phyloP scores from a whole-genome alignment of 2,797 vertebrate genomes.

The Oryzias dopingdopingensis region DNA sequence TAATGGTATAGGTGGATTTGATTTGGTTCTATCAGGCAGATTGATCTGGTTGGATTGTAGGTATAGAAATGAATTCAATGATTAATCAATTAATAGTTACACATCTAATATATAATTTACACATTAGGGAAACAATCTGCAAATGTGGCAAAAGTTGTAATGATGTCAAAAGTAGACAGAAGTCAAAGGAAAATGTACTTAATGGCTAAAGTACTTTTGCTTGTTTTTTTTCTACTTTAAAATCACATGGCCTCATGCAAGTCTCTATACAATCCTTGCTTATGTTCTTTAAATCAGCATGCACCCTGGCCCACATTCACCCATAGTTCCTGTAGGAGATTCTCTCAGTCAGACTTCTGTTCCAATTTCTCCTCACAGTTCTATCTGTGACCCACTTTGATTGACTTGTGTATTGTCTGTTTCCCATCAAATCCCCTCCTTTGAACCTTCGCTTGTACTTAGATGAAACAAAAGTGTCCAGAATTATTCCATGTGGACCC shows the following conservation, averaged over 20 bases:
- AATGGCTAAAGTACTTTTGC: conserved; percentile 15
- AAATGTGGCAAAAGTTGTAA: conserved; percentile 11
- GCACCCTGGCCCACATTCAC: conserved; percentile 72
- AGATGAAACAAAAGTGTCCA: conserved; percentile 29
- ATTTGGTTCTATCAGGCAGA: too few relatives aligned
- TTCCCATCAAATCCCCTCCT: conserved; percentile 35
- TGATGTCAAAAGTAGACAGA: neutral
- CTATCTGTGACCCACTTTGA: conserved; percentile 73
- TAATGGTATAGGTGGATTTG: too few relatives aligned
- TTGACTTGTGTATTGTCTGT: conserved; percentile 37
- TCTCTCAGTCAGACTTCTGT: conserved; percentile 72
- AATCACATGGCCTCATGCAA: conserved; percentile 34
- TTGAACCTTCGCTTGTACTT: conserved; percentile 17
- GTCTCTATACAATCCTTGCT: conserved; percentile 56
- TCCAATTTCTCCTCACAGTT: conserved; percentile 68
- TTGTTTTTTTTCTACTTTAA: conserved; percentile 27
- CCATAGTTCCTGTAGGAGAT: conserved; percentile 62
- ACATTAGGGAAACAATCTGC: neutral
- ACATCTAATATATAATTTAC: neutral
- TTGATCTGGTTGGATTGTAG: too few relatives aligned
- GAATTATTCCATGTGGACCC: conserved; percentile 14
- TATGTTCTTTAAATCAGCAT: conserved; percentile 70
- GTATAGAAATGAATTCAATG: too few relatives aligned
- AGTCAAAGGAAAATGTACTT: neutral
- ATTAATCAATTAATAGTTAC: too few relatives aligned